Evolutionary conservation across 2,797 vertebrate genomes (phyloP).

Genomic region (Typhlichthys subterraneus): DNA sequence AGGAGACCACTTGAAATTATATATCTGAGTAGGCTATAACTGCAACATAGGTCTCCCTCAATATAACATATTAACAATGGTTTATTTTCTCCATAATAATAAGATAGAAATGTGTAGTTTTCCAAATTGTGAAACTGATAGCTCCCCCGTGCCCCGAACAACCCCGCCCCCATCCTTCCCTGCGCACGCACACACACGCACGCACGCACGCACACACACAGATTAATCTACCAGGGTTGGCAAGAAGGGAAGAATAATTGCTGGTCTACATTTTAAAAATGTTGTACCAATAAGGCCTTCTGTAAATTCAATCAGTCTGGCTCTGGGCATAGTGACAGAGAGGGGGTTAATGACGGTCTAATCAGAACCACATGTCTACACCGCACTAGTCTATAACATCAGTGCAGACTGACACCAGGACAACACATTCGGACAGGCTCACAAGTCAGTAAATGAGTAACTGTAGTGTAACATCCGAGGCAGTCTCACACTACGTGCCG

Average conservation of each 20-base stretch:
- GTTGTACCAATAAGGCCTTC: conserved; percentile 70
- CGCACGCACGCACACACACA: conserved; percentile 37
- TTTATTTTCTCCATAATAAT: no score
- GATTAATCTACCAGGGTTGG: conserved; percentile 53
- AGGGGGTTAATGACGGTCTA: conserved; percentile 71
- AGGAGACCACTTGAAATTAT: no score
- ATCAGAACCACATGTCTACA: conserved; percentile 80
- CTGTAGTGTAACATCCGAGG: conserved; percentile 4
- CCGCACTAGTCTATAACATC: conserved; percentile 60
- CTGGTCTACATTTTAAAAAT: conserved; percentile 72
- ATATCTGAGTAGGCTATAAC: no score
- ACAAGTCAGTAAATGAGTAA: conserved; percentile 49
- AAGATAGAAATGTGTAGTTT: no score
- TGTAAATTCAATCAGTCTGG: conserved; percentile 78
- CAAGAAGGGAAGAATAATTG: conserved; percentile 67
- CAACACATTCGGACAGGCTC: conserved; percentile 48
- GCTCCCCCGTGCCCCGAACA: no score
- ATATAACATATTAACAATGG: no score
- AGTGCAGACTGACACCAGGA: conserved; percentile 53
- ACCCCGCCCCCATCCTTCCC: no score
- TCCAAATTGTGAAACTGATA: no score
- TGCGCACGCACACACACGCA: conserved; percentile 38
- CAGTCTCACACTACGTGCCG: background rate
- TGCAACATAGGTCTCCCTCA: no score
- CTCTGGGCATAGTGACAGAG: conserved; percentile 72